Conservation (phyloP, 53 echinoderm and acorn worm species). For the Pentamera pediparva region DNA sequence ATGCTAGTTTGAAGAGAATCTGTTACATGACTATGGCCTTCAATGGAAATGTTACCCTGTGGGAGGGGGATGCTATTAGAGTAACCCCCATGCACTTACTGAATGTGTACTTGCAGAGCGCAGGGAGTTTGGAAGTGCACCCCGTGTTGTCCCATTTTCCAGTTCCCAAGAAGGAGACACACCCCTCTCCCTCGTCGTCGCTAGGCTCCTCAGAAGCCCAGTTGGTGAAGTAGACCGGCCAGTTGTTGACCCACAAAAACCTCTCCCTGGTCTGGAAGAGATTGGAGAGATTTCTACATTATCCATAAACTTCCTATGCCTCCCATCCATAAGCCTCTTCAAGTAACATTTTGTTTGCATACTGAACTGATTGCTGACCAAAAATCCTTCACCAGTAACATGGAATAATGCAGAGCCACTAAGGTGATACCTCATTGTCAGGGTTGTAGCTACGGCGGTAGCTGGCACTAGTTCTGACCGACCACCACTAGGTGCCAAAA, state of each 20-base stretch:
- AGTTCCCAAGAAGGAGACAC: not conserved
- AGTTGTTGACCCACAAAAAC: conserved; percentile 49
- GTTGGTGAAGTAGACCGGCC: conserved; percentile 51
- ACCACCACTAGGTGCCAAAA: too few relatives aligned
- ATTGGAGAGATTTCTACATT: not conserved
- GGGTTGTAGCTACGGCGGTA: too few relatives aligned
- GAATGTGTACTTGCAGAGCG: conserved; percentile 56
- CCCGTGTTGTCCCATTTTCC: conserved; percentile 42
- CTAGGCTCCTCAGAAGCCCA: conserved; percentile 49
- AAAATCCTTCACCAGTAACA: not conserved
- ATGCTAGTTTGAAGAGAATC: too few relatives aligned
- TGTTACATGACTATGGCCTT: too few relatives aligned
- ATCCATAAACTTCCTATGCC: too few relatives aligned
- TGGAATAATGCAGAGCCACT: too few relatives aligned
- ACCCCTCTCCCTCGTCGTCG: conserved; percentile 18
- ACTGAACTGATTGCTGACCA: not conserved
- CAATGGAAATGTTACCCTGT: too few relatives aligned
- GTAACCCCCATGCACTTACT: conserved; percentile 42
- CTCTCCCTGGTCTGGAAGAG: conserved; percentile 26
- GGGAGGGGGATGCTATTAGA: too few relatives aligned
- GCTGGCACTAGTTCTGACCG: too few relatives aligned
- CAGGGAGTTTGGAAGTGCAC: conserved; percentile 7
- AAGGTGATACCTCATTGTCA: too few relatives aligned
- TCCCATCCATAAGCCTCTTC: too few relatives aligned
- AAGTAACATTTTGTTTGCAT: too few relatives aligned